phyloP scores from a whole-genome alignment of 2,113 vertebrate genomes.

The Eptatretus burgeri region DNA sequence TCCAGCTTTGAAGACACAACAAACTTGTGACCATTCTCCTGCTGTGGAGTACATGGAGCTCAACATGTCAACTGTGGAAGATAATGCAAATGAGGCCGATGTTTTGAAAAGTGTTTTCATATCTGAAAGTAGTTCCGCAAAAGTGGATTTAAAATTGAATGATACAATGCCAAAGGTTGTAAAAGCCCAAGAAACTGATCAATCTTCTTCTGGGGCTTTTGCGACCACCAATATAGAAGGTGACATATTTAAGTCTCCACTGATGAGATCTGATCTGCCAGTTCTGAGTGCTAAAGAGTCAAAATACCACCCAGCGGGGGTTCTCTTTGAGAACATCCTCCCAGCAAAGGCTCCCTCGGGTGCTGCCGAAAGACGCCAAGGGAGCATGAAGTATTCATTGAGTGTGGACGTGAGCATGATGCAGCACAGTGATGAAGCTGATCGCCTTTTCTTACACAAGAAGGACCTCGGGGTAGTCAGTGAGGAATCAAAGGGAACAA shows the following conservation, averaged over 20 bases:
- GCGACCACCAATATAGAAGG: neutral
- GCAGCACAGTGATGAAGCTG: neutral
- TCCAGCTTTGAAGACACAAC: no score
- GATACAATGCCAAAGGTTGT: no score
- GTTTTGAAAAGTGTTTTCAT: neutral
- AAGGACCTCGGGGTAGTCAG: no score
- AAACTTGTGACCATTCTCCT: no score
- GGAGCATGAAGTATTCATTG: neutral
- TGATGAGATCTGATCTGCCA: slow-evolving; percentile 1
- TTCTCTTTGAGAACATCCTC: neutral
- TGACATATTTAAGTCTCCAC: neutral
- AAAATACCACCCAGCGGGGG: slow-evolving; percentile 1
- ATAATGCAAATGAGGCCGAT: neutral
- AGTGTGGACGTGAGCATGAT: slow-evolving; percentile 2
- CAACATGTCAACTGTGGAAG: neutral
- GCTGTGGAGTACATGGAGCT: slow-evolving; percentile 5
- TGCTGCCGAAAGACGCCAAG: neutral
- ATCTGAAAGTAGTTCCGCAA: neutral
- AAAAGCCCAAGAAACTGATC: neutral
- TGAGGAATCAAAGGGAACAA: no score
- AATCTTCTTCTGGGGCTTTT: neutral
- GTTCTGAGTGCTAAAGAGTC: slow-evolving; percentile 5
- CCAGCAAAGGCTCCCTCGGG: neutral
- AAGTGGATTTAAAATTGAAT: neutral
- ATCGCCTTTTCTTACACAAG: no score